These are phyloP conservation scores for Limenitis camilla DNA, from an alignment of 2,888 invertebrate genomes.

Conservation along the genomic window DNA sequence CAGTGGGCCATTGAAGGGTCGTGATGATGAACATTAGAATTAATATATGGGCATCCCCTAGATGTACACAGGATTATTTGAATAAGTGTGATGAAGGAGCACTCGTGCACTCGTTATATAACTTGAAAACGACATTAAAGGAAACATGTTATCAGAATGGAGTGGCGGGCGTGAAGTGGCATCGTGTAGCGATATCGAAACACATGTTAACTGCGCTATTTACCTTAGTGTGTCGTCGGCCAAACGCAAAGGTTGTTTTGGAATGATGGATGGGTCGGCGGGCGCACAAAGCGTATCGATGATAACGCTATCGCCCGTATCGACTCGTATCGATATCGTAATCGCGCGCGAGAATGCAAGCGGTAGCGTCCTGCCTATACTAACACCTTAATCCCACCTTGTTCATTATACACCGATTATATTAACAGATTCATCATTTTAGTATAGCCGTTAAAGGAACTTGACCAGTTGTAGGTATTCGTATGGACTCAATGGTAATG, in stretches of 20 bases:
- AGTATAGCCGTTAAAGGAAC: conserved; percentile 32
- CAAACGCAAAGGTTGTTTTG: conserved; percentile 55
- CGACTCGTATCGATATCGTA: conserved; percentile 42
- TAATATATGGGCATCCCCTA: not conserved
- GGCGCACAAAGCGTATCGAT: conserved; percentile 62
- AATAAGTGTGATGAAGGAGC: conserved; percentile 30
- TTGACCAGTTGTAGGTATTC: not conserved
- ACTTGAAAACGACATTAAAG: conserved; percentile 47
- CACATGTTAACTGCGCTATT: conserved; percentile 65
- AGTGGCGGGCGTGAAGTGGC: conserved; percentile 59
- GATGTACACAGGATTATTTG: not conserved
- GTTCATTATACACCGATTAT: conserved; percentile 52
- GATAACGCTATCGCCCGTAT: conserved; percentile 58
- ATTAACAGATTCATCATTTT: conserved; percentile 47
- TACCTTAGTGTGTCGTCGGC: conserved; percentile 55
- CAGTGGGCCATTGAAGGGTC: too few relatives aligned
- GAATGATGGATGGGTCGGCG: conserved; percentile 70
- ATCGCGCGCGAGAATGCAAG: conserved; percentile 31
- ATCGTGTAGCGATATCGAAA: conserved; percentile 58
- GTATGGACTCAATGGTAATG: too few relatives aligned
- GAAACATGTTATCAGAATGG: conserved; percentile 53
- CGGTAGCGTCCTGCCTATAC: conserved; percentile 34
- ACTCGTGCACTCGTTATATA: conserved; percentile 34
- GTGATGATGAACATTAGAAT: too few relatives aligned
- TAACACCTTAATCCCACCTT: conserved; percentile 53